Evolutionary conservation across 2,888 invertebrate genomes (phyloP).

Genomic region (Drosophila mercatorum): DNA sequence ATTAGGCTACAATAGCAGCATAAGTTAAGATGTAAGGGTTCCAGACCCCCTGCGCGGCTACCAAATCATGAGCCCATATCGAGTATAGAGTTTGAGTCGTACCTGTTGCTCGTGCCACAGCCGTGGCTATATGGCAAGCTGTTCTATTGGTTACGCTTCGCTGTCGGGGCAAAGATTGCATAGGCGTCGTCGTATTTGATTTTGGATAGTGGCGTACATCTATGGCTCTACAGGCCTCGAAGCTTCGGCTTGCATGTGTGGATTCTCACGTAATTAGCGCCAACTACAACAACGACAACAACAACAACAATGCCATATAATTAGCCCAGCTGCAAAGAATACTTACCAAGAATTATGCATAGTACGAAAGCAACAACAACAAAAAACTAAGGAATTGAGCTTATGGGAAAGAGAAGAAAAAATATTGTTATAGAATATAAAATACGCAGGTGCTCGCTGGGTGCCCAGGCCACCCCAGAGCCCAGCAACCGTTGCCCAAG

Average conservation of each 20-base stretch:
- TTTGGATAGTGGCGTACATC: constrained; percentile 41
- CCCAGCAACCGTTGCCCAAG: background rate
- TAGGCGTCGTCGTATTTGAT: constrained; percentile 58
- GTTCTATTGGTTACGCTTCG: constrained; percentile 74
- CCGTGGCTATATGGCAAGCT: constrained; percentile 16
- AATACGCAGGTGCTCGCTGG: constrained; percentile 47
- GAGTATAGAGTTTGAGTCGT: constrained; percentile 45
- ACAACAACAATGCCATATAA: constrained; percentile 65
- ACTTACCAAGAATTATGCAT: constrained; percentile 65
- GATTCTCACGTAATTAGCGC: constrained; percentile 71
- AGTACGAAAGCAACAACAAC: constrained; percentile 26
- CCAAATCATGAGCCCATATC: constrained; percentile 61
- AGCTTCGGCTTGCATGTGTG: constrained; percentile 45
- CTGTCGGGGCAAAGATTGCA: constrained; percentile 54
- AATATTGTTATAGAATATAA: constrained; percentile 51
- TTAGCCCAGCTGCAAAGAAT: constrained; percentile 62
- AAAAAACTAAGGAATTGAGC: constrained; percentile 31
- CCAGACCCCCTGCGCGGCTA: constrained; percentile 35
- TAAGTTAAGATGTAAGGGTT: constrained; percentile 56
- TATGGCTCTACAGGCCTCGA: constrained; percentile 30
- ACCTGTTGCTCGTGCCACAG: constrained; percentile 22
- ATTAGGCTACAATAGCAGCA: constrained; percentile 67
- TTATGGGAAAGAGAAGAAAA: constrained; percentile 26
- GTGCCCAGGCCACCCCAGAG: constrained; percentile 44
- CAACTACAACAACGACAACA: constrained; percentile 44